These are phyloP conservation scores for Xestobium rufovillosum DNA, from an alignment of 2,888 invertebrate species.

Conservation along the genomic window DNA sequence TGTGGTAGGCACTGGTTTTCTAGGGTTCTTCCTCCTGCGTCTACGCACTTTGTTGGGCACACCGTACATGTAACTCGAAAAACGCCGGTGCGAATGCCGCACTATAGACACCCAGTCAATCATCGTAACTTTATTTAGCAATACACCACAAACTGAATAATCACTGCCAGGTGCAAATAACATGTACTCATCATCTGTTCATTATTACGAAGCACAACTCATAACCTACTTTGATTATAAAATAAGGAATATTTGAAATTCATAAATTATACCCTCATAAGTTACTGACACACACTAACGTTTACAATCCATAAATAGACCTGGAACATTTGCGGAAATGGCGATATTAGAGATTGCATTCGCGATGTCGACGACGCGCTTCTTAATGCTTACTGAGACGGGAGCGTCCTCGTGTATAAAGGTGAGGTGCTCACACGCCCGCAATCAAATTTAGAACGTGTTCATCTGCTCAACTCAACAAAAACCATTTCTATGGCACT, in stretches of 20 bases:
- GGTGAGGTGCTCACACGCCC: constrained; percentile 20
- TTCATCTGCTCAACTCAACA: no score
- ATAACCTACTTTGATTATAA: neutral
- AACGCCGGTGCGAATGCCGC: constrained; percentile 60
- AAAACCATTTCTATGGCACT: no score
- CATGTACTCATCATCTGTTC: neutral
- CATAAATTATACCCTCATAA: constrained; percentile 3
- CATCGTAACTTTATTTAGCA: constrained; percentile 46
- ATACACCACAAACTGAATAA: no score
- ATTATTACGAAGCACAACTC: neutral
- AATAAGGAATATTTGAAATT: neutral
- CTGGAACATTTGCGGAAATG: no score
- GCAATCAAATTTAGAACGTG: constrained; percentile 26
- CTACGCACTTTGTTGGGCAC: constrained; percentile 58
- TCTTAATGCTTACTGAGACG: constrained; percentile 22
- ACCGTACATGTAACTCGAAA: constrained; percentile 62
- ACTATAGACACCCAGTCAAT: constrained; percentile 75
- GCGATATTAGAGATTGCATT: no score
- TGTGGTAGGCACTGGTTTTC: constrained; percentile 24
- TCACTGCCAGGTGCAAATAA: constrained; percentile 3
- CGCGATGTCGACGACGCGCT: constrained; percentile 24
- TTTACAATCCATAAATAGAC: no score
- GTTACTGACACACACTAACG: no score
- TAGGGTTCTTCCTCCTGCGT: constrained; percentile 42
- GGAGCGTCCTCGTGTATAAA: constrained; percentile 16